These are phyloP conservation scores for Littorina saxatilis DNA, from an alignment of 1,140 invertebrate genomes.

Conservation along the genomic window DNA sequence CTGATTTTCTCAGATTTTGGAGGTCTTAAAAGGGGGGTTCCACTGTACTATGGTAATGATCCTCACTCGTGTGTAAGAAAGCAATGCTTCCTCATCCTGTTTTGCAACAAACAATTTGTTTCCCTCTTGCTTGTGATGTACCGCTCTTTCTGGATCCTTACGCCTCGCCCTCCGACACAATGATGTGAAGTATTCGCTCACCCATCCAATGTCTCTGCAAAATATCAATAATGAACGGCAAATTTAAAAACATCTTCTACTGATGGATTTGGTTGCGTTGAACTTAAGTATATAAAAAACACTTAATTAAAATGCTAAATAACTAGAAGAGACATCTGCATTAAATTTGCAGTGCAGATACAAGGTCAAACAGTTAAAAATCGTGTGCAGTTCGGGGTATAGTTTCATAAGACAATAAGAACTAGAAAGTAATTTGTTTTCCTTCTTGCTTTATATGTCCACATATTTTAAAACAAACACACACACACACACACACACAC, in stretches of 20 bases:
- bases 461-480: neutral
- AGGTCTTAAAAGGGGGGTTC: too few species aligned
- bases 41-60: too few species aligned
- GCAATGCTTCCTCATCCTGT: conserved; percentile 83
- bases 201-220: conserved; percentile 49
- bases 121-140: conserved; percentile 83
- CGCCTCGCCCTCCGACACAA: conserved; percentile 35
- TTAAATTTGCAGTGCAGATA: neutral
- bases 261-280: too few species aligned
- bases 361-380: neutral
- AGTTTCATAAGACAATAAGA: too few species aligned
- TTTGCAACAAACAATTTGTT: conserved; percentile 86
- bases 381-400: too few species aligned
- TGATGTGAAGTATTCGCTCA: conserved; percentile 44
- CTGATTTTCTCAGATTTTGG: too few species aligned
- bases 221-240: neutral
- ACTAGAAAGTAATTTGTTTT: neutral
- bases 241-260: neutral
- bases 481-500: neutral
- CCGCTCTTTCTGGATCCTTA: conserved; percentile 82
- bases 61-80: conserved; percentile 82
- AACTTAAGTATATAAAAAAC: neutral
- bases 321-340: neutral
- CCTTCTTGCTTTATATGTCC: too few species aligned
- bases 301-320: neutral